phyloP scores from a whole-genome alignment of 2,888 invertebrate species.

The Apoda limacodes region DNA sequence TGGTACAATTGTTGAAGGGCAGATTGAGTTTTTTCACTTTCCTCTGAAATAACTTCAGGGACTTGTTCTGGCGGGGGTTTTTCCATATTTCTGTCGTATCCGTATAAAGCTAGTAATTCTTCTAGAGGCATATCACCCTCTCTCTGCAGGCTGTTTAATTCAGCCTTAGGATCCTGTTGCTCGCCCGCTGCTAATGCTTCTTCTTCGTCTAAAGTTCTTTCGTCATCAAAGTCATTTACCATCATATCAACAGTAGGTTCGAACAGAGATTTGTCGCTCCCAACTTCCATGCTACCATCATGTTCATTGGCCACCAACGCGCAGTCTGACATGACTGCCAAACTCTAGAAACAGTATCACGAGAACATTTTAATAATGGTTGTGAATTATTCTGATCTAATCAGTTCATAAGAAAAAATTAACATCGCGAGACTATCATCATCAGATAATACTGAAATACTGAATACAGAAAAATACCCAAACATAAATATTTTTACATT shows the following conservation, averaged over 20 bases:
- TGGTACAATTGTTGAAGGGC: constrained; percentile 57
- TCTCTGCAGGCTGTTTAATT: constrained; percentile 88
- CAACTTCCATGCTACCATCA: constrained; percentile 68
- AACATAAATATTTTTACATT: too few species aligned
- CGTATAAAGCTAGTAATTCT: constrained; percentile 91
- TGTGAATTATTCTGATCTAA: too few species aligned
- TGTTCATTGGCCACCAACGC: constrained; percentile 67
- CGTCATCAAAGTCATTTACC: constrained; percentile 98
- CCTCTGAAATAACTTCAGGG: constrained; percentile 46
- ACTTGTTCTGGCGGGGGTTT: constrained; percentile 40
- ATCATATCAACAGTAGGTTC: constrained; percentile 97
- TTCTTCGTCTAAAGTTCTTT: constrained; percentile 96
- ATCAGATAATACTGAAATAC: too few species aligned
- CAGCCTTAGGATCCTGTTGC: constrained; percentile 85
- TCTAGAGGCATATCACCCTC: constrained; percentile 98
- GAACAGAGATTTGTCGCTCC: constrained; percentile 75
- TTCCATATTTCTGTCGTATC: constrained; percentile 71
- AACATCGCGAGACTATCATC: too few species aligned
- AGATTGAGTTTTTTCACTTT: constrained; percentile 55
- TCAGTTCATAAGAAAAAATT: too few species aligned
- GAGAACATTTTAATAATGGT: constrained; percentile 47
- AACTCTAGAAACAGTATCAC: constrained; percentile 37
- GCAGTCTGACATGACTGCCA: constrained; percentile 67
- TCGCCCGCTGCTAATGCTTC: constrained; percentile 93
- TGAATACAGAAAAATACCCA: too few species aligned